Percentiles rank a stretch among this genome's conserved stretches.
Conservation (phyloP, 2,888 invertebrate genomes). For the Drosophila mimica region DNA sequence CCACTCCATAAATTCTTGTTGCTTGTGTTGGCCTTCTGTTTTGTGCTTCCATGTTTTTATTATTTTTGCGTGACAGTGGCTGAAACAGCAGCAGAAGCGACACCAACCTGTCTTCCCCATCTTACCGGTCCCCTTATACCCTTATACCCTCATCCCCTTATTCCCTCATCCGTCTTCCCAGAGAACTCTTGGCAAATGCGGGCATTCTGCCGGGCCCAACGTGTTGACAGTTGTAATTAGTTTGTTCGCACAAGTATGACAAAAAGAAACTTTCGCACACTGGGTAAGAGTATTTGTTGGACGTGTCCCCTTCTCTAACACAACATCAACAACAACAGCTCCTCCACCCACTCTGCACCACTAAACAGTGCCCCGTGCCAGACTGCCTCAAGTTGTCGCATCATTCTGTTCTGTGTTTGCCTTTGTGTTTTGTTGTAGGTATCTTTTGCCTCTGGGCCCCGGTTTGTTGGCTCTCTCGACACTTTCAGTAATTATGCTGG, state of each 20-base stretch:
- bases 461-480: constrained; percentile 25
- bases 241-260: constrained; percentile 81
- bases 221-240: constrained; percentile 82
- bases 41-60: constrained; percentile 44
- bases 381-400: constrained; percentile 45
- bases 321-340: neutral
- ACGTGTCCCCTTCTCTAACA: constrained; percentile 11
- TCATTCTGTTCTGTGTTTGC: constrained; percentile 41
- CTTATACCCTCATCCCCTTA: neutral
- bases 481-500: constrained; percentile 71
- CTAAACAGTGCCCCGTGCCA: neutral
- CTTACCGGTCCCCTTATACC: neutral
- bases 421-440: constrained; percentile 22
- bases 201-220: constrained; percentile 34
- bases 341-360: neutral
- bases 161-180: neutral
- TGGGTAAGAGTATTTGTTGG: constrained; percentile 52
- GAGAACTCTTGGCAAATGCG: neutral
- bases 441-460: constrained; percentile 13
- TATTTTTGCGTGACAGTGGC: constrained; percentile 59
- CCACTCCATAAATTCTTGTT: constrained; percentile 62
- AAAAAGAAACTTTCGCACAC: constrained; percentile 70
- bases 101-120: constrained; percentile 33
- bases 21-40: constrained; percentile 35
- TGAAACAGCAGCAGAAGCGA: constrained; percentile 36